These are phyloP conservation scores for Rotaria magnacalcarata DNA, from an alignment of 2,888 invertebrate species.

Conservation along the genomic window DNA sequence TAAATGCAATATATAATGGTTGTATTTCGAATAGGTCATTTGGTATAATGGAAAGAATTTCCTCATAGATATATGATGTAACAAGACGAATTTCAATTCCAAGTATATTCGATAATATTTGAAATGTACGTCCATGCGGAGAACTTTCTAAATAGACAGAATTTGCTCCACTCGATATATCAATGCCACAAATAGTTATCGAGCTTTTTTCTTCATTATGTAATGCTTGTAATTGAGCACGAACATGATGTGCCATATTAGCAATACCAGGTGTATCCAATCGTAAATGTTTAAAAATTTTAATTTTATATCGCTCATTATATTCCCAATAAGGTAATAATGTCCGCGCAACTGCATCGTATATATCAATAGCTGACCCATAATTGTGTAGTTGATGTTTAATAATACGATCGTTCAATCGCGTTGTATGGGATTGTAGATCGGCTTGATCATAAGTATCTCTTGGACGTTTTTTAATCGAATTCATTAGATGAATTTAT, in stretches of 20 bases:
- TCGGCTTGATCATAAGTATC: slow-evolving; percentile 19
- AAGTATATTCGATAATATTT: not conserved
- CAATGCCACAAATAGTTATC: not conserved
- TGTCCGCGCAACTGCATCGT: slow-evolving; percentile 22
- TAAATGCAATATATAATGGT: slow-evolving; percentile 29
- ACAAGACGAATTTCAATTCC: slow-evolving; percentile 33
- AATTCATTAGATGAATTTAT: not conserved
- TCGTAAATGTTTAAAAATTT: not conserved
- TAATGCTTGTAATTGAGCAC: slow-evolving; percentile 2
- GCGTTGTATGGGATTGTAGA: not conserved
- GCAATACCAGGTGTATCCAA: not conserved
- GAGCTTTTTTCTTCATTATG: not conserved
- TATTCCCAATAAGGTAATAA: slow-evolving; percentile 24
- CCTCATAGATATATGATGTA: slow-evolving; percentile 23
- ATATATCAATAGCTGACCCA: slow-evolving; percentile 16
- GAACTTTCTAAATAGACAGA: slow-evolving; percentile 1
- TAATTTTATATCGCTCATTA: slow-evolving; percentile 23
- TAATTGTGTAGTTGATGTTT: slow-evolving; percentile 31
- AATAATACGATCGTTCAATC: not conserved
- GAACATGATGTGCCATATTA: slow-evolving; percentile 20
- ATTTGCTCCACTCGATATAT: not conserved
- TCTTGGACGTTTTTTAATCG: not conserved
- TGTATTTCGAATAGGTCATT: not conserved
- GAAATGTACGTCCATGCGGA: not conserved
- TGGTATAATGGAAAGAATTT: not conserved